A percentile compares a stretch with the other conserved stretches of the same genome.
Conservation (phyloP, 2,113 vertebrate genomes). For the Dolichotis patagonum region DNA sequence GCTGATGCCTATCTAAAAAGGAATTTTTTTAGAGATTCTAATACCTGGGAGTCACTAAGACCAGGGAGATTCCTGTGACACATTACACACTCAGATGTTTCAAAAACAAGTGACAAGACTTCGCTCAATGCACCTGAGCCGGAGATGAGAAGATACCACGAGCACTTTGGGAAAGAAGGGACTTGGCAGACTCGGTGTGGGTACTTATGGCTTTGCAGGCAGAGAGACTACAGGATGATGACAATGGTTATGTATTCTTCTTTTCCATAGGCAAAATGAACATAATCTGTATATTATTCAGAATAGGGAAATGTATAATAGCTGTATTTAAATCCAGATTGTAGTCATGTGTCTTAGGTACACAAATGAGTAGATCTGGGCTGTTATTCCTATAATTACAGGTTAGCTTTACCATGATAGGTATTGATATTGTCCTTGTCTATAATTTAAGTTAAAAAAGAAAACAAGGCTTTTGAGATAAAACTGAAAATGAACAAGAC, state of each 20-base stretch:
- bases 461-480: background rate
- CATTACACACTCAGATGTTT: fast-evolving
- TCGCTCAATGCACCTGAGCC: fast-evolving
- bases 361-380: fast-evolving
- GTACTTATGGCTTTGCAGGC: fast-evolving
- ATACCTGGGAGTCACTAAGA: background rate
- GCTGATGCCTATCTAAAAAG: background rate
- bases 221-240: background rate
- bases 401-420: background rate
- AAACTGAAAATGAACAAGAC: background rate
- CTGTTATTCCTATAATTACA: background rate
- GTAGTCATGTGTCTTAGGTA: background rate
- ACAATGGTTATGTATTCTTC: background rate
- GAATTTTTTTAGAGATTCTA: background rate
- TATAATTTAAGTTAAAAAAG: background rate
- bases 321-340: background rate
- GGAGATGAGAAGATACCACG: background rate
- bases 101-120: background rate
- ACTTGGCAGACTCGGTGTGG: background rate
- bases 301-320: background rate
- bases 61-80: fast-evolving
- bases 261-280: background rate
- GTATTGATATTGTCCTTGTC: background rate
- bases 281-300: background rate
- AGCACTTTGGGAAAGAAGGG: no score